Evolutionary conservation across 2,113 vertebrate species (phyloP).

Genomic region (Opisthocomus hoazin): DNA sequence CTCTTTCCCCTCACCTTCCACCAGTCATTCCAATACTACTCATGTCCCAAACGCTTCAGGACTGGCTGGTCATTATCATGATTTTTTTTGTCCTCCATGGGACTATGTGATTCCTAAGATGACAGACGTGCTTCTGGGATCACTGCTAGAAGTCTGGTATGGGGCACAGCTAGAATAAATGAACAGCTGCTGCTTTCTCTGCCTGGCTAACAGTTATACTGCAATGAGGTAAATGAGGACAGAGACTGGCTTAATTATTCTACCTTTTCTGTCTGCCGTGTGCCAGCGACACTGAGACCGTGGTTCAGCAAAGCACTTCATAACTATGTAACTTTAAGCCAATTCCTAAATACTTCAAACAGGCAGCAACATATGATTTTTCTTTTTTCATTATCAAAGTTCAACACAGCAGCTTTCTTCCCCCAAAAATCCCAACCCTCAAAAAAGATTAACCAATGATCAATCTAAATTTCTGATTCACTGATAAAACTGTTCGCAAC

Average conservation of each 20-base stretch:
- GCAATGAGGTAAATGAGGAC: neutral
- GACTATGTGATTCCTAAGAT: neutral
- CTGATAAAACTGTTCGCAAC: neutral
- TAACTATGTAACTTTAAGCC: neutral
- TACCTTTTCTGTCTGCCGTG: neutral
- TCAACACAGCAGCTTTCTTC: neutral
- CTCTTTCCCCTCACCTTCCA: neutral
- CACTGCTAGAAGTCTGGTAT: neutral
- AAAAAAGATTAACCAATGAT: neutral
- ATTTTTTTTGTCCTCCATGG: neutral
- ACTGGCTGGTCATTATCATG: neutral
- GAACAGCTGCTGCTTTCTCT: neutral
- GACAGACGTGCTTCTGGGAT: neutral
- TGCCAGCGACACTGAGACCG: neutral
- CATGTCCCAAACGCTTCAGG: rapidly evolving
- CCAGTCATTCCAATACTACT: neutral
- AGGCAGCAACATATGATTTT: neutral
- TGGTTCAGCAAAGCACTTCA: neutral
- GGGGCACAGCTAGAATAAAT: neutral
- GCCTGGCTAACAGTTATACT: neutral
- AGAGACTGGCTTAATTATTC: neutral
- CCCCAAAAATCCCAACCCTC: neutral
- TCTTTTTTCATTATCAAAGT: neutral
- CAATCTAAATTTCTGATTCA: neutral
- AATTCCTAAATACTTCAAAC: neutral